Evolutionary conservation across 2,113 vertebrate genomes (phyloP).

Genomic region (Rhinoptilus africanus): DNA sequence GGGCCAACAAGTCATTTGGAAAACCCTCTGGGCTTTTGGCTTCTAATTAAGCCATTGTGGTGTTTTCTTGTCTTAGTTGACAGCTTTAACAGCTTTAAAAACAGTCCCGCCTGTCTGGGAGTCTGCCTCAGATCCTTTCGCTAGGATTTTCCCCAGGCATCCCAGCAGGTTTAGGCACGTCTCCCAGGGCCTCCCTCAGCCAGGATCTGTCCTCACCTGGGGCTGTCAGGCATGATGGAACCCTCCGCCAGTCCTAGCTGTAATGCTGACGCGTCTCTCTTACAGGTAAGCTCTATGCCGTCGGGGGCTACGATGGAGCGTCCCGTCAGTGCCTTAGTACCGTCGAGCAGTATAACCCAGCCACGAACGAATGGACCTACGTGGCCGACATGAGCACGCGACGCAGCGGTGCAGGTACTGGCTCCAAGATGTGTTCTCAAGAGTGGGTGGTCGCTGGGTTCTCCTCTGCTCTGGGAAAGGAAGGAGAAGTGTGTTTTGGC

Average conservation of each 20-base stretch:
- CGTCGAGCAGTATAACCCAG: constrained; percentile 91
- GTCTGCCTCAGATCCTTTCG: rapidly evolving
- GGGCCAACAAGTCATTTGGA: not conserved
- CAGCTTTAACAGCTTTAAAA: not conserved
- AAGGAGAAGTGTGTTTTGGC: not conserved
- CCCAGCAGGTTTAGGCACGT: not conserved
- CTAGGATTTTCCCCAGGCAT: not conserved
- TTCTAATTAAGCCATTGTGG: not conserved
- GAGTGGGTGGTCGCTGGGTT: rapidly evolving
- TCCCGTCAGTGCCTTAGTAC: constrained; percentile 96
- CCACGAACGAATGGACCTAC: constrained; percentile 88
- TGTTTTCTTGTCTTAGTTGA: not conserved
- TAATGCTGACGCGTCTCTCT: not conserved
- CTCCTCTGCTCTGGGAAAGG: not conserved
- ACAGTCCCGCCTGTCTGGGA: rapidly evolving
- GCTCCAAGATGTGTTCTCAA: rapidly evolving
- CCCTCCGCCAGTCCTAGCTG: rapidly evolving
- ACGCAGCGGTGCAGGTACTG: constrained; percentile 92
- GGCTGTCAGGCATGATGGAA: rapidly evolving
- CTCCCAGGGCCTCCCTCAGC: not conserved
- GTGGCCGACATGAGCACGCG: constrained; percentile 96
- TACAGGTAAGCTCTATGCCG: constrained; percentile 91
- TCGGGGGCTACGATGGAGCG: constrained; percentile 93
- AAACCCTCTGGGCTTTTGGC: not conserved
- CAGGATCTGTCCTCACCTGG: not conserved